Base-by-base conservation (phyloP, 2,888 invertebrate species). In the Epicampocera succincta region DNA sequence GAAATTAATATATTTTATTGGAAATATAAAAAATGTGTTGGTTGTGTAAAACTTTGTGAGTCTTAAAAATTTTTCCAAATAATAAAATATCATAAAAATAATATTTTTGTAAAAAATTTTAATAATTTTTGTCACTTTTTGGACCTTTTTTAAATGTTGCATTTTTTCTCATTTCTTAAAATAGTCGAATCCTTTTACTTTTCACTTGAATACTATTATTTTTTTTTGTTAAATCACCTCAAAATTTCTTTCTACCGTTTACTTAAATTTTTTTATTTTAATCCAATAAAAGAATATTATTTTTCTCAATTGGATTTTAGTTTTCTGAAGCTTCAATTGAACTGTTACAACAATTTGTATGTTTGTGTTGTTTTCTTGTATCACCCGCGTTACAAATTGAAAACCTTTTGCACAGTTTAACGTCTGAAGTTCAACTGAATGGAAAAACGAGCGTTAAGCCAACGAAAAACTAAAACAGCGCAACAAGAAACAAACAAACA, bases 401-500 rank as follows among this genome's bases (percentile, higher is more conserved):
- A 82, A 84, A 89, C 85, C 87, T 86, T 87, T 89, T 88, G 89
- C 88, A 89, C 89, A 88, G 89, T 89, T 88, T 89, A 88, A 89
- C 90, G 90, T 87, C 88, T 89, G 88, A 88, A 88, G 87, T 88
- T 87, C 87, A 89, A 90, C 90, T 90, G 88, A 90, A 86, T 72
- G 72, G 77, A 84, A 85, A 84, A 83, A 76, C 83, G 83, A 84
- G 82, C 61, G 74, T 56, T 78, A 71, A 48, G 60, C 33, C 52
- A 78, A 82, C 69, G 78, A 82, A 82, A 75, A 69, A 54, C 61
- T 33, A 33, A 29, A 73, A 63, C n/a, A n/a, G n/a, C n/a, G n/a
- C n/a, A n/a, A n/a, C n/a, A n/a, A n/a, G n/a, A n/a, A n/a, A n/a
- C 40, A 75, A 48, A 68, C 12, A 42, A 69, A 69, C 15, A 38